phyloP scores from a whole-genome alignment of 2,113 vertebrate species.

The Tragelaphus strepsiceros region DNA sequence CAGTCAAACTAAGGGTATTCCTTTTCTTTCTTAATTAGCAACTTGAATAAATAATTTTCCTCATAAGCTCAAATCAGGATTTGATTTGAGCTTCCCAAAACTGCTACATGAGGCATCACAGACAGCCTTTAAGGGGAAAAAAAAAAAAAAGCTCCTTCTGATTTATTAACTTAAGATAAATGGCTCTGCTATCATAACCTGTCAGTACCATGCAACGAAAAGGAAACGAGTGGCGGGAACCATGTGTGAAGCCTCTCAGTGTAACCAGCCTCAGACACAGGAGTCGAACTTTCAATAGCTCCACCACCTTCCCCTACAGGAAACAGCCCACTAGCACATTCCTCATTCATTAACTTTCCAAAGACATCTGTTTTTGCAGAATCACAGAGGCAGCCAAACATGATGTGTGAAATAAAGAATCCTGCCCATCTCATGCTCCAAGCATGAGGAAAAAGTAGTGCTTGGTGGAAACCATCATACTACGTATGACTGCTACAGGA shows the following conservation, averaged over 20 bases:
- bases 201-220: constrained; percentile 66
- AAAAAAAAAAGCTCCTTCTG: constrained; percentile 2
- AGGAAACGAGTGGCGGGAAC: constrained; percentile 58
- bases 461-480: constrained; percentile 31
- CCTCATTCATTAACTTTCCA: constrained; percentile 76
- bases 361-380: constrained; percentile 73
- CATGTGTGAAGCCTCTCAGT: background rate
- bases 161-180: constrained; percentile 76
- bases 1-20: constrained; percentile 56
- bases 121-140: background rate
- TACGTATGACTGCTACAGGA: constrained; percentile 22
- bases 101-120: constrained; percentile 50
- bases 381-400: constrained; percentile 68
- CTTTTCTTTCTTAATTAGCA: constrained; percentile 71
- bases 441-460: constrained; percentile 48
- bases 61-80: constrained; percentile 41
- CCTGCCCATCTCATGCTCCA: constrained; percentile 66
- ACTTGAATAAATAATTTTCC: constrained; percentile 69
- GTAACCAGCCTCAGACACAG: constrained; percentile 47
- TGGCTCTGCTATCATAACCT: constrained; percentile 72
- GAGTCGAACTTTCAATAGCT: constrained; percentile 31
- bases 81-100: constrained; percentile 35
- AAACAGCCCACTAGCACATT: constrained; percentile 24
- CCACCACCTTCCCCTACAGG: background rate
- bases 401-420: constrained; percentile 71